Percentiles rank a stretch among this genome's conserved stretches.
These are phyloP conservation scores for Spilogale gracilis DNA, from an alignment of 2,113 vertebrate species.

Conservation along the genomic window DNA sequence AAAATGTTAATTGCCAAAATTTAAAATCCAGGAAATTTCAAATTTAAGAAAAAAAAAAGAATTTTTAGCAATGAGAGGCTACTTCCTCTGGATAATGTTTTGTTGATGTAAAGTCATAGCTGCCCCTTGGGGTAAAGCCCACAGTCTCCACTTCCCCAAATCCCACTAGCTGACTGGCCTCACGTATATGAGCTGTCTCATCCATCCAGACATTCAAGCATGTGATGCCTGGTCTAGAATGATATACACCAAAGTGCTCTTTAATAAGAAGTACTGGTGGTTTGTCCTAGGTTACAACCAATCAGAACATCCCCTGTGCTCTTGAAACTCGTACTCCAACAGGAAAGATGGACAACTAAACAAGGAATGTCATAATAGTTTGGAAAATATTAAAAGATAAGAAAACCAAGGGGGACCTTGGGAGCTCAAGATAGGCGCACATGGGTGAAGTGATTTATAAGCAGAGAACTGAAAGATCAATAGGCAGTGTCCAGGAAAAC, in stretches of 20 bases:
- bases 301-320: background rate
- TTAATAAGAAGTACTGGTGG: background rate
- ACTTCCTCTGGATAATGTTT: background rate
- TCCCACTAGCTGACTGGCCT: background rate
- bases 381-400: constrained; percentile 11
- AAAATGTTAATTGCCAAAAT: background rate
- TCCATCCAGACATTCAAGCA: background rate
- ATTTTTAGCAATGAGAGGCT: background rate
- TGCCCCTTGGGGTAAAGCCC: background rate
- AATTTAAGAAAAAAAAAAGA: background rate
- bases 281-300: background rate
- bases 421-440: background rate
- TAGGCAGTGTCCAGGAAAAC: background rate
- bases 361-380: background rate
- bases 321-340: background rate
- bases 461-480: background rate
- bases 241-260: background rate
- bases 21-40: background rate
- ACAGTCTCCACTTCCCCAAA: background rate
- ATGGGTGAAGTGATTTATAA: background rate
- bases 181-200: background rate
- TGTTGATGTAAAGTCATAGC: background rate
- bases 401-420: background rate
- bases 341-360: background rate
- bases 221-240: background rate